These are phyloP conservation scores for Grantiella picta DNA, from an alignment of 2,113 vertebrate genomes.

Conservation along the genomic window DNA sequence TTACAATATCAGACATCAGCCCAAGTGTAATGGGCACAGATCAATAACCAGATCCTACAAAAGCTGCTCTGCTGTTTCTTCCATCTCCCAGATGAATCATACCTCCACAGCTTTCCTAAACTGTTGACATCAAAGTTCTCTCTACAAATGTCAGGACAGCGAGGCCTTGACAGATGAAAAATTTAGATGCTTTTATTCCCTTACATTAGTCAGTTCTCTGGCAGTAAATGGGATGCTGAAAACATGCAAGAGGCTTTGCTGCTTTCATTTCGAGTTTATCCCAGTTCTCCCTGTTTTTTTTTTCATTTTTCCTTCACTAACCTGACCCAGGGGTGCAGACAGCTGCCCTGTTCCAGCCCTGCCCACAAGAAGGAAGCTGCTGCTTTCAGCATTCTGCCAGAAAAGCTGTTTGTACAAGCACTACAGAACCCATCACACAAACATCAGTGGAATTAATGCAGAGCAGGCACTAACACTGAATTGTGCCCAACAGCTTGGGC, in stretches of 20 bases:
- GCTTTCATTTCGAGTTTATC: not conserved
- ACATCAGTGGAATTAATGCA: not conserved
- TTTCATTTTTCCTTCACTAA: not conserved
- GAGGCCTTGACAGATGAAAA: not conserved
- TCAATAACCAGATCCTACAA: slow-evolving; percentile 6
- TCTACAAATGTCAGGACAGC: not conserved
- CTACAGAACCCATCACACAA: not conserved
- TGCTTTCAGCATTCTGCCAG: not conserved
- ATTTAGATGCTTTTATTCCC: not conserved
- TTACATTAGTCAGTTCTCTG: not conserved
- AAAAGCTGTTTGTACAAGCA: not conserved
- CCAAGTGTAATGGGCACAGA: not conserved
- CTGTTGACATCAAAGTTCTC: not conserved
- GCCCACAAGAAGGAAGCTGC: not conserved
- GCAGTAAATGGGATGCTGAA: not conserved
- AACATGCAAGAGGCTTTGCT: not conserved
- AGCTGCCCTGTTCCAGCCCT: not conserved
- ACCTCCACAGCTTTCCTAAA: not conserved
- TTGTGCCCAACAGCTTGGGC: fast-evolving
- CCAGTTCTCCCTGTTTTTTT: not conserved
- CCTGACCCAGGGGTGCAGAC: not conserved
- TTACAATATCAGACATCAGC: not conserved
- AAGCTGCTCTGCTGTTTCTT: not conserved
- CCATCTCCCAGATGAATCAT: not conserved
- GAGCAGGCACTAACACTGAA: not conserved